Base-by-base conservation (phyloP, 2,797 vertebrate genomes). In the Fistularia commersonii region DNA sequence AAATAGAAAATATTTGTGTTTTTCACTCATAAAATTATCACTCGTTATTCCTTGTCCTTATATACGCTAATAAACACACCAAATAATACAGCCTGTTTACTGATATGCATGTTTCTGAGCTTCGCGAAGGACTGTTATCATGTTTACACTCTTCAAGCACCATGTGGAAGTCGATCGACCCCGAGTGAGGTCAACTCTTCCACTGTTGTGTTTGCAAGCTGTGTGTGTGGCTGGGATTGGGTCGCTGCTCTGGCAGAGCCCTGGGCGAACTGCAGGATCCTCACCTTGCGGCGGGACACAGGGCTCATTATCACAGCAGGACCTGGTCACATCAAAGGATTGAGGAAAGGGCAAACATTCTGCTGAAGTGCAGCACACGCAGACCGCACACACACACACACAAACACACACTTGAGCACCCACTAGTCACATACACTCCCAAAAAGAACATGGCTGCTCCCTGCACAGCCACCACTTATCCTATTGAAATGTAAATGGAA, bases 311-410 rank as follows among this genome's bases (percentile, higher is more conserved):
- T 88, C 88, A 82, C 92, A 80, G 90, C 84, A 49, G 64, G 91
- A 90, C 91, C 87, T 88, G 89, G 85, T 89, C 88, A 91, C 92
- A 94, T 95, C 93, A 95, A 94, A 96, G 93, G 83, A 64, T 86
- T 81, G 75, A 64, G 76, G 88, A 93, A 94, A 94, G 93, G 93
- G 92, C 92, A 93, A 89, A 87, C 92, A 90, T 93, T 95, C 89
- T 90, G 89, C 83, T 88, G 85, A 85, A 82, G 83, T 83, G 87
- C 85, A 77, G 76, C 60, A 32, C 72, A 62, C 72, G 41, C 44
- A 65, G 66, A 64, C 68, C 54, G 45, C 81, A 73, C 75, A 70
- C 64, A 64, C 72, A 58, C 63, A 62, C 70, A 56, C 62, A 13
- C 50, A 40, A 79, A 66, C 72, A 69, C 61, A 62, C 71, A 56